Conservation (phyloP, 2,797 vertebrate species). For the Gymnothorax javanicus region DNA sequence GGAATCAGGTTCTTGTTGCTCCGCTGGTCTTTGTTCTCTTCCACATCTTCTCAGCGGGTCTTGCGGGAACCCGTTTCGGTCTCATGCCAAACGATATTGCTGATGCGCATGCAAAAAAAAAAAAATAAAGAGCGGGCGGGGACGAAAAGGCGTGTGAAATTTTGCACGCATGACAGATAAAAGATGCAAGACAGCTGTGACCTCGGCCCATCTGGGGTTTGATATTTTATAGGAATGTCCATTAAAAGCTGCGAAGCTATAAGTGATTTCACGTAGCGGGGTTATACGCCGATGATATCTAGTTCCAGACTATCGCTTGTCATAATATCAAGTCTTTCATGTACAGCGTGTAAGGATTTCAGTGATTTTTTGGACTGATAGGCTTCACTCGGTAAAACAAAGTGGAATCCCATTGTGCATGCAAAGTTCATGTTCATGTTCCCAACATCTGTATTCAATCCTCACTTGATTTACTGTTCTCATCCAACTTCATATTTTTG, state of each 20-base stretch:
- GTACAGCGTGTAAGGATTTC: constrained; percentile 30
- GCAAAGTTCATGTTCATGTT: constrained; percentile 30
- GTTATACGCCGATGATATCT: constrained; percentile 46
- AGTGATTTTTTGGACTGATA: not conserved
- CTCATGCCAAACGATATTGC: constrained; percentile 37
- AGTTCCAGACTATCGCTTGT: constrained; percentile 39
- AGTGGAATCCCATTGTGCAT: constrained; percentile 32
- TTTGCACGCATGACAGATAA: constrained; percentile 52
- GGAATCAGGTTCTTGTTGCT: constrained; percentile 42
- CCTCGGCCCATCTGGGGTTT: constrained; percentile 35
- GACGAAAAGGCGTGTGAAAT: constrained; percentile 42
- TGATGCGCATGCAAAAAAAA: constrained; percentile 36
- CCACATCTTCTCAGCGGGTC: not conserved
- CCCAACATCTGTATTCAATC: constrained; percentile 41
- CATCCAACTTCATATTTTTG: constrained; percentile 40
- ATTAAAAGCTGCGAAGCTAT: constrained; percentile 36
- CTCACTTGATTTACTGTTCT: constrained; percentile 37
- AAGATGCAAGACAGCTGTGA: constrained; percentile 52
- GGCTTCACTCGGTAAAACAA: constrained; percentile 24
- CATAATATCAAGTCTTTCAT: constrained; percentile 51
- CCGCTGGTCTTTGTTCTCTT: constrained; percentile 35
- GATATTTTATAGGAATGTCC: constrained; percentile 50
- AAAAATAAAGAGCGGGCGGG: constrained; percentile 13
- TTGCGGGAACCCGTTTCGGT: constrained; percentile 36
- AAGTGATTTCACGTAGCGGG: constrained; percentile 49